Percentiles rank a stretch among this genome's conserved stretches.
phyloP scores from a whole-genome alignment of 1,140 invertebrate genomes.

The Drosophila busckii region DNA sequence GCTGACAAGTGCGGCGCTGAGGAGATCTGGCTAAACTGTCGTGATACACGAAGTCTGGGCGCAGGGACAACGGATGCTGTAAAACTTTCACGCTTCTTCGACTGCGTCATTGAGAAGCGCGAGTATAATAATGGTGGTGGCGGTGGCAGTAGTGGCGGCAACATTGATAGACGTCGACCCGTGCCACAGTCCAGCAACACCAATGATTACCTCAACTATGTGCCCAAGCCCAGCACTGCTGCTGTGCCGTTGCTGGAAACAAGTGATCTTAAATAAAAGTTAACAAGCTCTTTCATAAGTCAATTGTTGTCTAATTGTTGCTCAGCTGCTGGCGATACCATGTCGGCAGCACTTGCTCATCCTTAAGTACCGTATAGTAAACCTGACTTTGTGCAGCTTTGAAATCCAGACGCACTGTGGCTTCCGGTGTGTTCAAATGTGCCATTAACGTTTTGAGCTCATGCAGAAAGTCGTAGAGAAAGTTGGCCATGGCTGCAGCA shows the following conservation, averaged over 20 bases:
- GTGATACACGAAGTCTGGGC: conserved; percentile 89
- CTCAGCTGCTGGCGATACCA: conserved; percentile 31
- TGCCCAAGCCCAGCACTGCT: not conserved
- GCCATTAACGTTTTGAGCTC: conserved; percentile 24
- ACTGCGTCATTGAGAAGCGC: conserved; percentile 91
- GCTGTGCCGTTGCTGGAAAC: conserved; percentile 46
- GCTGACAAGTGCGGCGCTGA: conserved; percentile 96
- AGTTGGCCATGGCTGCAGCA: conserved; percentile 24
- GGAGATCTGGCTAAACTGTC: conserved; percentile 93
- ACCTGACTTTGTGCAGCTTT: not conserved
- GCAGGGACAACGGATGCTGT: conserved; percentile 94
- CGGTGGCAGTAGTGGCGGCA: conserved; percentile 57
- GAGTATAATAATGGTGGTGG: conserved; percentile 81
- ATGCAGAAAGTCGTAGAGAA: conserved; percentile 29
- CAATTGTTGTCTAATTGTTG: not conserved
- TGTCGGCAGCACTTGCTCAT: conserved; percentile 22
- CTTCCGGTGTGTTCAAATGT: conserved; percentile 17
- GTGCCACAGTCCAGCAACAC: conserved; percentile 1
- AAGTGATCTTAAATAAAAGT: conserved; percentile 44
- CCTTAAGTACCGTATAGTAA: conserved; percentile 11
- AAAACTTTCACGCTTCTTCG: conserved; percentile 95
- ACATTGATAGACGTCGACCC: conserved; percentile 60
- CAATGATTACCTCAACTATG: conserved; percentile 16
- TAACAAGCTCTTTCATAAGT: not conserved
- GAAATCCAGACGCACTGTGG: conserved; percentile 36